These are phyloP conservation scores for Phaenicophaeus curvirostris DNA, from an alignment of 2,797 vertebrate genomes.

Conservation along the genomic window DNA sequence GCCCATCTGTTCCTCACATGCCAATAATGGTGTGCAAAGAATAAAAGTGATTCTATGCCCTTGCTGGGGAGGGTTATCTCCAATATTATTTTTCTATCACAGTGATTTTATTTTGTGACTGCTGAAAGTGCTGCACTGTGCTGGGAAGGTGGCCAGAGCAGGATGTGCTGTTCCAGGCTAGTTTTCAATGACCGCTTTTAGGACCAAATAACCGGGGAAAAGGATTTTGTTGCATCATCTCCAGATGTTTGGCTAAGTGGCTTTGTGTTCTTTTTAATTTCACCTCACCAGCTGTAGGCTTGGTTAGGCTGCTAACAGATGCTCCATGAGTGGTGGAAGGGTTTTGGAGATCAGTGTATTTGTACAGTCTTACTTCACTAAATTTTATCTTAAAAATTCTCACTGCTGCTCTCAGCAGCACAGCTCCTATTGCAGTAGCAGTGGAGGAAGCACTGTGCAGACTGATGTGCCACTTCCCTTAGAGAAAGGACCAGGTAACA, in stretches of 20 bases:
- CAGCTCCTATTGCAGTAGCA: neutral
- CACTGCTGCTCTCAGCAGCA: neutral
- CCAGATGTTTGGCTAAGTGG: neutral
- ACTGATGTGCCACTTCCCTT: neutral
- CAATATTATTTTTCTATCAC: neutral
- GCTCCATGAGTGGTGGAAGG: neutral
- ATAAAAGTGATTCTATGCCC: neutral
- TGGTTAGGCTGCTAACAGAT: neutral
- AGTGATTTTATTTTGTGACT: neutral
- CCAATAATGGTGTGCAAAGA: neutral
- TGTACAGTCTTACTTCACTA: neutral
- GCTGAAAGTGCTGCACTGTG: neutral
- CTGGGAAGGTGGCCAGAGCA: constrained; percentile 35
- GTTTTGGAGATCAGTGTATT: neutral
- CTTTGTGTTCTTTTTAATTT: neutral
- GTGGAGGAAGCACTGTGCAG: neutral
- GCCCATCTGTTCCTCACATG: accelerated
- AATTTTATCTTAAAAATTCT: neutral
- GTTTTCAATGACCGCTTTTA: constrained; percentile 13
- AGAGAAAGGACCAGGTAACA: neutral
- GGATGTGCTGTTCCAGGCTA: neutral
- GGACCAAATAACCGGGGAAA: neutral
- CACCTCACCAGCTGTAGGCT: neutral
- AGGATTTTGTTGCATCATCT: neutral
- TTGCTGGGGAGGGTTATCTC: neutral